Conservation (phyloP, 1,140 invertebrate species). For the Schlechtendalia chinensis region DNA sequence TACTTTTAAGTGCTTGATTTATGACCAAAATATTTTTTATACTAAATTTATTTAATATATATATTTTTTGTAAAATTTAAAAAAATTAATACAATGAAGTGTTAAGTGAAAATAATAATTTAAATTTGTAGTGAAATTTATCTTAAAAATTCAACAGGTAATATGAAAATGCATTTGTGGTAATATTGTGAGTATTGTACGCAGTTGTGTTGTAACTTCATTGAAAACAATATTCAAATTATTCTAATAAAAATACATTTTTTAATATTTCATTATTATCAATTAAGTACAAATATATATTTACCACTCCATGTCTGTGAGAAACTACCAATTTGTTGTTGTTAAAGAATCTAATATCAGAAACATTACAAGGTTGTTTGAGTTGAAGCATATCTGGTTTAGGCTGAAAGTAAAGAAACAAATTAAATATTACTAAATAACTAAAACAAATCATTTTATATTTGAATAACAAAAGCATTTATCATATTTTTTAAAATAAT, state of each 20-base stretch:
- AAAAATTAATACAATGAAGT: too few species aligned
- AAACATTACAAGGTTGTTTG: slow-evolving; percentile 29
- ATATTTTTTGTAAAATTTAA: too few species aligned
- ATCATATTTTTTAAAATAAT: background rate
- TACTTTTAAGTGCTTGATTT: too few species aligned
- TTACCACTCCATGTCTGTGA: slow-evolving; percentile 35
- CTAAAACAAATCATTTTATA: background rate
- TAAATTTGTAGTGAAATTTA: too few species aligned
- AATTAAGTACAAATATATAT: background rate
- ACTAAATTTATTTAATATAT: too few species aligned
- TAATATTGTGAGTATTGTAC: too few species aligned
- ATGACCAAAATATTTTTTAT: too few species aligned
- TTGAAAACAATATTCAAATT: too few species aligned
- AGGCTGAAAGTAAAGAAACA: slow-evolving; percentile 31
- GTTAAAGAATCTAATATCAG: slow-evolving; percentile 33
- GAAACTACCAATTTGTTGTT: slow-evolving; percentile 30
- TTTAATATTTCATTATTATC: background rate
- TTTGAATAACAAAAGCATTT: background rate
- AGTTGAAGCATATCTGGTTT: slow-evolving; percentile 45
- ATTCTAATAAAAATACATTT: background rate
- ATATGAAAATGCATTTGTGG: too few species aligned
- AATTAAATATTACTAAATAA: background rate
- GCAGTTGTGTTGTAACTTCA: too few species aligned
- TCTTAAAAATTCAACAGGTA: too few species aligned
- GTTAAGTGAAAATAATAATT: too few species aligned